A percentile compares a stretch with the other conserved stretches of the same genome.
phyloP scores from a whole-genome alignment of 2,113 vertebrate genomes.

The Rana temporaria region DNA sequence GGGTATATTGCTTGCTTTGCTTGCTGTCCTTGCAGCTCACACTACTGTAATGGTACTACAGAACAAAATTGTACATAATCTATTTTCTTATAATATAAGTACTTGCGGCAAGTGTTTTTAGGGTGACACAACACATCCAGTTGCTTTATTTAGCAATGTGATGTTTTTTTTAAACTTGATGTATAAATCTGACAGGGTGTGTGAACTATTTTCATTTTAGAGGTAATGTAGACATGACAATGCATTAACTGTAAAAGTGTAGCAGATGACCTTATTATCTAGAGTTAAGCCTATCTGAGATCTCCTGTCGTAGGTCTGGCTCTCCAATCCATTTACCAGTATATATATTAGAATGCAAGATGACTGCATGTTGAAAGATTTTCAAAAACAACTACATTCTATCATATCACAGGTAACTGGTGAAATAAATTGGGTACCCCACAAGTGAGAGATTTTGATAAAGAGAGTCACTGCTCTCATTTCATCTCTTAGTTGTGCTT shows the following conservation, averaged over 20 bases:
- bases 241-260: background rate
- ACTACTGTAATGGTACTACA: too few relatives aligned
- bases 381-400: background rate
- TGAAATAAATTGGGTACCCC: background rate
- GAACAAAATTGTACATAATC: too few relatives aligned
- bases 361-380: background rate
- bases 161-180: too few relatives aligned
- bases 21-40: too few relatives aligned
- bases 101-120: too few relatives aligned
- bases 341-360: background rate
- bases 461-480: constrained; percentile 6
- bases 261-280: constrained; percentile 26
- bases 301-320: constrained; percentile 20
- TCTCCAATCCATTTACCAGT: background rate
- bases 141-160: too few relatives aligned
- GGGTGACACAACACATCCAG: too few relatives aligned
- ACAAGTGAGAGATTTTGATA: constrained; percentile 6
- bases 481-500: background rate
- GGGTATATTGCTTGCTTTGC: too few relatives aligned
- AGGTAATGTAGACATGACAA: background rate
- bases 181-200: too few relatives aligned
- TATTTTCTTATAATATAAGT: too few relatives aligned
- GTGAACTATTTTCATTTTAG: background rate
- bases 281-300: background rate
- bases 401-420: constrained; percentile 10